phyloP scores from a whole-genome alignment of 2,797 vertebrate species.

The Gambelia wislizenii region DNA sequence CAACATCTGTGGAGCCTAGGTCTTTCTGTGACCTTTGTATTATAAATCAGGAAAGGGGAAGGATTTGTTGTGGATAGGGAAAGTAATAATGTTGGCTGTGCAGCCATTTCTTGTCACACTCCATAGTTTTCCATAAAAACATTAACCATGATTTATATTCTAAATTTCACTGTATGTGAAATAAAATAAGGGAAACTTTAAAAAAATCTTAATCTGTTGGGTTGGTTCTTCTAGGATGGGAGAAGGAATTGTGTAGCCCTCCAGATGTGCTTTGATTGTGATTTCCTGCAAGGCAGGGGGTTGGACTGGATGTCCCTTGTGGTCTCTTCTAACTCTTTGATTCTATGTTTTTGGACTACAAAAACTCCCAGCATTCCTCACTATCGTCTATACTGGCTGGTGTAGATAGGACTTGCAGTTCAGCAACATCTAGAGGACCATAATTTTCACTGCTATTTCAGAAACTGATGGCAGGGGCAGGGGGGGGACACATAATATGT shows the following conservation, averaged over 20 bases:
- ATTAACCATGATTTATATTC: not conserved
- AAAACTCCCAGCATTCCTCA: too few relatives aligned
- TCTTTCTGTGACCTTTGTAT: not conserved
- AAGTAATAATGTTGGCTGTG: slow-evolving; percentile 15
- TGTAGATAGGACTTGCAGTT: too few relatives aligned
- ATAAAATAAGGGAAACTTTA: slow-evolving; percentile 7
- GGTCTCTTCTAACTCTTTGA: too few relatives aligned
- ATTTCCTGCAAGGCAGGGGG: too few relatives aligned
- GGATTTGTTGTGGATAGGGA: not conserved
- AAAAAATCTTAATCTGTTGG: not conserved
- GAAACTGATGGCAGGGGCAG: too few relatives aligned
- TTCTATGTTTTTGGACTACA: too few relatives aligned
- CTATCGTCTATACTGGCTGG: too few relatives aligned
- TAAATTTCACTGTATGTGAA: not conserved
- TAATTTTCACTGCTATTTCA: too few relatives aligned
- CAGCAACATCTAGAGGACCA: too few relatives aligned
- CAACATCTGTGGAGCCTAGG: not conserved
- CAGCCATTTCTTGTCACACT: not conserved
- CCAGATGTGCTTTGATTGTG: too few relatives aligned
- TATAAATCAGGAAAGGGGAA: not conserved
- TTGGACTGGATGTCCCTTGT: too few relatives aligned
- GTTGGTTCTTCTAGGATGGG: not conserved
- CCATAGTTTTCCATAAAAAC: not conserved
- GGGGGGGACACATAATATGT: too few relatives aligned
- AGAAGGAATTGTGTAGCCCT: not conserved